phyloP scores from a whole-genome alignment of 2,797 vertebrate species.

The Pantherophis alleghaniensis region DNA sequence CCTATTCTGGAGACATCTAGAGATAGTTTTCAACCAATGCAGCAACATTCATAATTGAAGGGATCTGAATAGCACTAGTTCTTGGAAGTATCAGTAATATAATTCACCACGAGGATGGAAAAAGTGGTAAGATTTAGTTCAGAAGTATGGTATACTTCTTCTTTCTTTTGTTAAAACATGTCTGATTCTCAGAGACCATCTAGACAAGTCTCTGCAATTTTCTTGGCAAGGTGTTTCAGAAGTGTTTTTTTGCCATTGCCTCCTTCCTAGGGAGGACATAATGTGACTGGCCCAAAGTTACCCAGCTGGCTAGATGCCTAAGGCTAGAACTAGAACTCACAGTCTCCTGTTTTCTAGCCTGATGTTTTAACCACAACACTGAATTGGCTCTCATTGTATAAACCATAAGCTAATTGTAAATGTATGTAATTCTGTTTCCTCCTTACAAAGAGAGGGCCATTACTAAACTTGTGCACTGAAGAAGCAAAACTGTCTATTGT shows the following conservation, averaged over 20 bases:
- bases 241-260: neutral
- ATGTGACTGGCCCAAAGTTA: neutral
- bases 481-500: neutral
- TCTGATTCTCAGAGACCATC: neutral
- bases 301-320: neutral
- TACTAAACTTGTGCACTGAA: neutral
- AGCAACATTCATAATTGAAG: neutral
- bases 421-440: neutral
- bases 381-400: neutral
- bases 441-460: neutral
- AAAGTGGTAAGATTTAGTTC: neutral
- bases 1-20: neutral
- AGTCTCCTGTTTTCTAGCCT: neutral
- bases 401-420: neutral
- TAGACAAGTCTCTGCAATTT: neutral
- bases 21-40: neutral
- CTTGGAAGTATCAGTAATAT: neutral
- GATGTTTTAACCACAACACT: neutral
- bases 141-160: neutral
- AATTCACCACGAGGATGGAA: neutral
- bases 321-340: neutral
- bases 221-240: neutral
- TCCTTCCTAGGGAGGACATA: neutral
- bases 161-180: neutral
- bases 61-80: neutral